phyloP scores from a whole-genome alignment of 2,888 invertebrate genomes.

The Chelonus formosanus region DNA sequence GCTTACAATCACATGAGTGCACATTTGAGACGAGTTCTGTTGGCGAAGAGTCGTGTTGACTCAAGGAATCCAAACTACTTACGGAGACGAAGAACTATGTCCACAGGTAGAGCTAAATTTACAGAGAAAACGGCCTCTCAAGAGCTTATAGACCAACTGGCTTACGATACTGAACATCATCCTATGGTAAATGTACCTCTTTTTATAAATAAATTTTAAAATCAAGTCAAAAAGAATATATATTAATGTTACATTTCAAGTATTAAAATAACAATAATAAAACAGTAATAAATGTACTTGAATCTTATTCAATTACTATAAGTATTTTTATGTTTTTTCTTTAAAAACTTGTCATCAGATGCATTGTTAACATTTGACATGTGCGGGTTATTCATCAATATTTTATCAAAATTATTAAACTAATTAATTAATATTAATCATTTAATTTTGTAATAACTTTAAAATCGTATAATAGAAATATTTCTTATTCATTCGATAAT shows the following conservation, averaged over 20 bases:
- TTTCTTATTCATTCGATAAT: too few relatives aligned
- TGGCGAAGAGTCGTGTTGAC: conserved; percentile 57
- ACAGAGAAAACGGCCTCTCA: conserved; percentile 41
- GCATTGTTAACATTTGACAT: too few relatives aligned
- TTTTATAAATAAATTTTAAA: neutral
- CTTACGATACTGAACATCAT: conserved; percentile 56
- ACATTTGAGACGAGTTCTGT: conserved; percentile 56
- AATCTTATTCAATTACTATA: too few relatives aligned
- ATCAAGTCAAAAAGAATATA: neutral
- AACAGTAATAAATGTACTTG: too few relatives aligned
- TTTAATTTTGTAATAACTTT: too few relatives aligned
- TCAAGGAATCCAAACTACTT: conserved; percentile 52
- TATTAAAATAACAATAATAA: neutral
- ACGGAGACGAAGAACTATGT: conserved; percentile 30
- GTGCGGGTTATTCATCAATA: too few relatives aligned
- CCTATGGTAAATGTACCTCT: conserved; percentile 47
- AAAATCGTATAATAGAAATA: too few relatives aligned
- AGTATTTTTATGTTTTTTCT: too few relatives aligned
- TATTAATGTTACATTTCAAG: too few relatives aligned
- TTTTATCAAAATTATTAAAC: too few relatives aligned
- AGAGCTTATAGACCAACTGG: conserved; percentile 54
- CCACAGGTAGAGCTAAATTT: conserved; percentile 27
- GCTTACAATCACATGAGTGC: conserved; percentile 57
- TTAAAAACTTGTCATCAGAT: too few relatives aligned
- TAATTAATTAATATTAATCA: too few relatives aligned